phyloP scores from a whole-genome alignment of 2,113 vertebrate genomes.

The Erpornis zantholeuca region DNA sequence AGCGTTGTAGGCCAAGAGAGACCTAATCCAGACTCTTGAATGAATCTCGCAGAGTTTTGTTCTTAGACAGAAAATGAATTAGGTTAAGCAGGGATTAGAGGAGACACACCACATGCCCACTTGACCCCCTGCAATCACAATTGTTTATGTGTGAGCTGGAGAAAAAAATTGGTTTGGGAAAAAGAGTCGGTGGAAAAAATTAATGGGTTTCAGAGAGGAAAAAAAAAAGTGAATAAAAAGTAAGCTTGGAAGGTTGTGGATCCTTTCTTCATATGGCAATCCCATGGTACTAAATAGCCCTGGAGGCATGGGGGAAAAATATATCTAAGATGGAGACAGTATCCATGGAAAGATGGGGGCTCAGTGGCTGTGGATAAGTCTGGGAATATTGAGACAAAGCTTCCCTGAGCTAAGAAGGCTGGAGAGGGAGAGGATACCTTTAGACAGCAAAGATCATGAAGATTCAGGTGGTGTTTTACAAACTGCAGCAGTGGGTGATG shows the following conservation, averaged over 20 bases:
- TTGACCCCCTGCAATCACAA: not conserved
- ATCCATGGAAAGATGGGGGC: not conserved
- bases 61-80: slow-evolving; percentile 53
- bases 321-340: not conserved
- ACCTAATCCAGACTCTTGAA: slow-evolving; percentile 32
- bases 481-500: not conserved
- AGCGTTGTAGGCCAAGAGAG: not conserved
- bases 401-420: not conserved
- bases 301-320: not conserved
- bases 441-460: not conserved
- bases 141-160: not conserved
- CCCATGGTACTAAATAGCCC: not conserved
- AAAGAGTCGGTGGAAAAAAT: not conserved
- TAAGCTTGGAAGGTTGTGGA: not conserved
- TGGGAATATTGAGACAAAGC: not conserved
- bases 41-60: slow-evolving; percentile 29
- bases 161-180: not conserved
- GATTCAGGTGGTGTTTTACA: not conserved
- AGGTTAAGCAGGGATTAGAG: slow-evolving; percentile 38
- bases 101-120: slow-evolving; percentile 1
- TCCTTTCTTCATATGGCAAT: not conserved
- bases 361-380: not conserved
- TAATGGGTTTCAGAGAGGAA: not conserved
- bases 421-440: not conserved
- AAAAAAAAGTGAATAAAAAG: not conserved